Percentiles rank a stretch among this genome's conserved stretches.
Conservation (phyloP, 2,888 invertebrate genomes). For the Lasioglossum villosulum region DNA sequence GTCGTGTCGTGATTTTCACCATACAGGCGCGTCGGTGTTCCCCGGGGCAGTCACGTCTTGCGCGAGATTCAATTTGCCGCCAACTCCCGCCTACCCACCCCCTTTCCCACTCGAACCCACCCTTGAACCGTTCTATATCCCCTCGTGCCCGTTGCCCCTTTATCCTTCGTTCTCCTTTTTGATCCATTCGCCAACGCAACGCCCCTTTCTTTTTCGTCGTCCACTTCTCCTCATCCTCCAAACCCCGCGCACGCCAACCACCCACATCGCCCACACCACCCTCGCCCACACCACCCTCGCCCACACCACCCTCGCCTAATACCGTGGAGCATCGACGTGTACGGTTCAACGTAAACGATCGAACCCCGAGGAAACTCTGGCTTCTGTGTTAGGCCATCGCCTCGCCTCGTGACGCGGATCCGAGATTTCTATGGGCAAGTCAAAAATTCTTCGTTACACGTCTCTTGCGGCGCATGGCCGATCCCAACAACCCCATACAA, state of each 20-base stretch:
- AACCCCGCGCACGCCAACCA: neutral
- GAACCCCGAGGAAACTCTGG: conserved; percentile 39
- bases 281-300: conserved; percentile 12
- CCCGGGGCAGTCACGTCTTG: conserved; percentile 82
- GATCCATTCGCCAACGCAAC: conserved; percentile 52
- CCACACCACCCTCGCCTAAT: conserved; percentile 15
- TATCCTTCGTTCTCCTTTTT: conserved; percentile 41
- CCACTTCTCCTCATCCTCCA: conserved; percentile 19
- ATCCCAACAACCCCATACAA: conserved; percentile 23
- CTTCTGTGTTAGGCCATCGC: conserved; percentile 40
- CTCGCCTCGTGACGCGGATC: conserved; percentile 53
- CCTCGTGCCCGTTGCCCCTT: conserved; percentile 56
- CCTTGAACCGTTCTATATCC: conserved; percentile 37
- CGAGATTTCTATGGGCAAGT: conserved; percentile 61
- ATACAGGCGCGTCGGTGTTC: conserved; percentile 78
- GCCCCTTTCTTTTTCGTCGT: conserved; percentile 32
- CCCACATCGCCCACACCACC: neutral
- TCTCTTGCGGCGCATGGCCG: conserved; percentile 54
- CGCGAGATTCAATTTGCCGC: conserved; percentile 82
- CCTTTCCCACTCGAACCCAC: conserved; percentile 42
- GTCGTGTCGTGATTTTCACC: conserved; percentile 81
- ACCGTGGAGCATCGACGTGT: conserved; percentile 8
- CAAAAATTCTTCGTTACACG: conserved; percentile 66
- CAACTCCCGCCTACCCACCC: conserved; percentile 62
- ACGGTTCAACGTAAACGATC: conserved; percentile 38